Evolutionary conservation across 2,113 vertebrate species (phyloP).

Genomic region (Setophaga petechia): DNA sequence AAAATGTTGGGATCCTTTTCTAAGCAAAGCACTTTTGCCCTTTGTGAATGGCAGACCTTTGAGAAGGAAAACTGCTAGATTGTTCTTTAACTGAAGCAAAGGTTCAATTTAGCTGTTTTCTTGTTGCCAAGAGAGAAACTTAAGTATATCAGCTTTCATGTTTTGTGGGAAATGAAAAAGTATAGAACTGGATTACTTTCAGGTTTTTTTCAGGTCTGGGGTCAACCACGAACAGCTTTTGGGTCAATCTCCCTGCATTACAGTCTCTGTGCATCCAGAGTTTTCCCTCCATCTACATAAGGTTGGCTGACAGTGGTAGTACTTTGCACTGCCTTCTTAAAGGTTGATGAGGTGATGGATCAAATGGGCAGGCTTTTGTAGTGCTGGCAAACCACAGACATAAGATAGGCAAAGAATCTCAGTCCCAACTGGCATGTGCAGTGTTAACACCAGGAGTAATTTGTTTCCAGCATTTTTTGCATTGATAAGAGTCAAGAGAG

Average conservation of each 20-base stretch:
- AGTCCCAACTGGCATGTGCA: background rate
- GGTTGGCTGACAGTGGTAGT: background rate
- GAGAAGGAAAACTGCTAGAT: background rate
- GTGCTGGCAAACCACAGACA: background rate
- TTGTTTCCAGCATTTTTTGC: slow-evolving; percentile 47
- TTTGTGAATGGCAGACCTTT: slow-evolving; percentile 14
- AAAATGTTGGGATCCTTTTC: background rate
- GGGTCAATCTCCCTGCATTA: slow-evolving; percentile 30
- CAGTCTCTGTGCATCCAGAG: background rate
- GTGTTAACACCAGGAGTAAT: slow-evolving; percentile 23
- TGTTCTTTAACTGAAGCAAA: slow-evolving; percentile 33
- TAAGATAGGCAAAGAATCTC: background rate
- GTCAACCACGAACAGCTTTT: slow-evolving; percentile 53
- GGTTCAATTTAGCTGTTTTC: slow-evolving; percentile 51
- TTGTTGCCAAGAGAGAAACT: slow-evolving; percentile 15
- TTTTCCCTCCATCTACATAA: background rate
- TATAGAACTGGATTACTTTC: slow-evolving; percentile 60
- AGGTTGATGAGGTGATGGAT: background rate
- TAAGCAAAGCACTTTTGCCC: background rate
- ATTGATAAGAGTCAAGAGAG: slow-evolving; percentile 50
- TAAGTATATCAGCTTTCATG: slow-evolving; percentile 54
- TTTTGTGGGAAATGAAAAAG: slow-evolving; percentile 68
- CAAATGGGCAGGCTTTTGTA: background rate
- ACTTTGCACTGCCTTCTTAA: background rate
- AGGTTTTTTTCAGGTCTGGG: slow-evolving; percentile 4